Percentiles rank a stretch among this genome's conserved stretches.
Evolutionary conservation across 1,140 invertebrate species (phyloP).

Genomic region (Drosophila prosaltans): DNA sequence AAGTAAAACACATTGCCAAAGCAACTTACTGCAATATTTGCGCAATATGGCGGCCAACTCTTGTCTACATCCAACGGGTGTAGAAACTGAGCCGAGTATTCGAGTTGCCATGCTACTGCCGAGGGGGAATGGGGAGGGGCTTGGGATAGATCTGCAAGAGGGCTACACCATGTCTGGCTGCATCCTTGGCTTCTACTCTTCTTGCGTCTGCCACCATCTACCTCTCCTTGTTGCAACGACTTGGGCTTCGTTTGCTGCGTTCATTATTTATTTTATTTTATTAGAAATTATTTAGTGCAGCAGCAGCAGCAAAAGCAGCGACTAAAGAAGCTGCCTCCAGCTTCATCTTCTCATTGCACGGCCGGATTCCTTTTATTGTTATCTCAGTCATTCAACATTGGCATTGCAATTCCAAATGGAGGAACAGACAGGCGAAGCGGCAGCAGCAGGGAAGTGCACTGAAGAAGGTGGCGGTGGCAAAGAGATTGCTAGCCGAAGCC

Average conservation of each 20-base stretch:
- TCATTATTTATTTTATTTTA: constrained; percentile 82
- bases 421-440: not conserved
- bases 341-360: constrained; percentile 34
- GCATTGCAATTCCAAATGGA: constrained; percentile 22
- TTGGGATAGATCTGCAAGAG: not conserved
- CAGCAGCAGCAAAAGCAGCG: constrained; percentile 24
- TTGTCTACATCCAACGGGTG: constrained; percentile 7
- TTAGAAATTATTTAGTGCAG: constrained; percentile 80
- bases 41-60: constrained; percentile 65
- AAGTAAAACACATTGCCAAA: constrained; percentile 81
- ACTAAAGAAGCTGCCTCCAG: constrained; percentile 10
- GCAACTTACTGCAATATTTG: constrained; percentile 80
- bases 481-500: not conserved
- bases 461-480: not conserved
- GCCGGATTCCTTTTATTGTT: constrained; percentile 76
- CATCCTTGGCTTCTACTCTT: constrained; percentile 38
- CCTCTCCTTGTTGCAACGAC: not conserved
- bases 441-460: not conserved
- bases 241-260: constrained; percentile 48
- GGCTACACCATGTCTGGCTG: constrained; percentile 8
- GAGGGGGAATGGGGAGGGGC: not conserved
- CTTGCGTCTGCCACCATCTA: no score
- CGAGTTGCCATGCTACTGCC: no score
- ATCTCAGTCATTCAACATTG: constrained; percentile 74
- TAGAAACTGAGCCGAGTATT: no score